These are phyloP conservation scores for Marasmarcha lunaedactyla DNA, from an alignment of 2,888 invertebrate genomes.

Conservation along the genomic window DNA sequence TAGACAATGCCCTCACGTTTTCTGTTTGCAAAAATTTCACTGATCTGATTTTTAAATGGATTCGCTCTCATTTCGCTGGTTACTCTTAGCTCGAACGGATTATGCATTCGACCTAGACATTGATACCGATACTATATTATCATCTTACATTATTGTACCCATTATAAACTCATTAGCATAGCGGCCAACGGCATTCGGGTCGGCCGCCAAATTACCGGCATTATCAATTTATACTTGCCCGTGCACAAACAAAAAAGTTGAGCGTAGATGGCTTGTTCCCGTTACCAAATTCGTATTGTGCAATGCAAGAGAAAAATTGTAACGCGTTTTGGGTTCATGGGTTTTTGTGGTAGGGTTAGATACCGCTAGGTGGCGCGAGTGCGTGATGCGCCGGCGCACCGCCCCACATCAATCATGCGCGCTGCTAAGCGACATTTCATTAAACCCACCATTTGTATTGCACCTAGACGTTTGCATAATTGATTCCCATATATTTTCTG, in stretches of 20 bases:
- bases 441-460: conserved; percentile 25
- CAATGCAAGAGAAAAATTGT: conserved; percentile 67
- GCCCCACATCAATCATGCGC: conserved; percentile 4
- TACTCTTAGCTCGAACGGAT: not conserved
- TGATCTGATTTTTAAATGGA: conserved; percentile 1
- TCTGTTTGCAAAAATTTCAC: conserved; percentile 3
- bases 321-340: conserved; percentile 47
- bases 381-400: conserved; percentile 13
- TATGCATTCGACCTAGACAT: conserved; percentile 52
- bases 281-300: conserved; percentile 69
- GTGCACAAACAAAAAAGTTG: conserved; percentile 66
- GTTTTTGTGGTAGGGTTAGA: conserved; percentile 51
- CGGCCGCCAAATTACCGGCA: conserved; percentile 67
- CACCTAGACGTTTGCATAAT: conserved; percentile 14
- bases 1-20: not conserved
- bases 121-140: conserved; percentile 64
- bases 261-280: conserved; percentile 64
- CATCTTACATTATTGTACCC: conserved; percentile 58
- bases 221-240: conserved; percentile 65
- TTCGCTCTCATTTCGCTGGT: not conserved
- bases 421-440: conserved; percentile 26
- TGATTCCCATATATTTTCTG: conserved; percentile 9
- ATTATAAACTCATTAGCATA: conserved; percentile 69
- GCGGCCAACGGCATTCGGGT: conserved; percentile 63
- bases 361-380: conserved; percentile 49